Conservation (phyloP, 2,113 vertebrate species). For the human region DNA sequence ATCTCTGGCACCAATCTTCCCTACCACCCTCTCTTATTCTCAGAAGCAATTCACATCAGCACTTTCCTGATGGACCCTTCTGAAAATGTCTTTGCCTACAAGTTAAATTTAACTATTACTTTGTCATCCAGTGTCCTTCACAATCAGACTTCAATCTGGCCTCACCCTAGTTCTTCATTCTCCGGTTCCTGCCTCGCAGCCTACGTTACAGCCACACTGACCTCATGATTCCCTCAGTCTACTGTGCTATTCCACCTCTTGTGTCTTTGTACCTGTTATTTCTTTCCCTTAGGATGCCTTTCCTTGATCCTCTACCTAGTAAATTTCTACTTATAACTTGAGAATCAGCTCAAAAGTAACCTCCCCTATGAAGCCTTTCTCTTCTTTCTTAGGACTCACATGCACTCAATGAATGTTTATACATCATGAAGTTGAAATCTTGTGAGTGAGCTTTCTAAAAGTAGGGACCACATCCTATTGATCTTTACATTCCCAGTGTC, state of each 20-base stretch:
- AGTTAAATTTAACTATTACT: neutral
- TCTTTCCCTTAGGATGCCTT: neutral
- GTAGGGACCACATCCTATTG: neutral
- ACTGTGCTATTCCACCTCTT: neutral
- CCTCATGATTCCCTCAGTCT: neutral
- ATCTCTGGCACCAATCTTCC: neutral
- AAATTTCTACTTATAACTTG: neutral
- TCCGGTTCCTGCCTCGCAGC: neutral
- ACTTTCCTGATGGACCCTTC: neutral
- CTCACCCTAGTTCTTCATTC: neutral
- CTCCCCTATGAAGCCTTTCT: neutral
- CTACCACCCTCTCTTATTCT: neutral
- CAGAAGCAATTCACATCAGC: neutral
- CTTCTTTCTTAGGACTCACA: neutral
- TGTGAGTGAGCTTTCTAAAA: neutral
- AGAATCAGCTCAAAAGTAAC: neutral
- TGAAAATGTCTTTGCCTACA: neutral
- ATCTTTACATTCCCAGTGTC: neutral
- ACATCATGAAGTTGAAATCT: neutral
- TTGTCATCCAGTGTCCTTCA: neutral
- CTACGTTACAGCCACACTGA: neutral
- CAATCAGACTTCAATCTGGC: neutral
- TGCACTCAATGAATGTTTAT: neutral
- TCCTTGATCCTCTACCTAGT: neutral
- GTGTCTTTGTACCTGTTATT: neutral